Evolutionary conservation across 2,888 invertebrate genomes (phyloP).

Genomic region (Dryobotodes eremita): DNA sequence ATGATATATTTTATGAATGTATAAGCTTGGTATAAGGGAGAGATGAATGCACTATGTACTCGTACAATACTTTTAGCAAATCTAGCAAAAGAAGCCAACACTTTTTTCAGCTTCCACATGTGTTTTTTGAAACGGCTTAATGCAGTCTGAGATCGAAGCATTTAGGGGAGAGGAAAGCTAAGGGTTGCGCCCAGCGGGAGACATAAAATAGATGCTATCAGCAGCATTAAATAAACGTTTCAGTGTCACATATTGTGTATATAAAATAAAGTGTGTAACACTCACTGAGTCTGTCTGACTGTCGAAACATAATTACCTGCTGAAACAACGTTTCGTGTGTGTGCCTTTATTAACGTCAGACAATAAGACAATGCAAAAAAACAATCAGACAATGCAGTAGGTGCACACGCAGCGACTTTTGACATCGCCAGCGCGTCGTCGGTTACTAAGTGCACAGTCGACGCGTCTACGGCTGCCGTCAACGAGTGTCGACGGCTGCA

Average conservation of each 20-base stretch:
- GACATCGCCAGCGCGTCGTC: not conserved
- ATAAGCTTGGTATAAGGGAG: not conserved
- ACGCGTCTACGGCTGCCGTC: no score
- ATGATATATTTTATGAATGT: not conserved
- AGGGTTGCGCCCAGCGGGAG: slow-evolving; percentile 55
- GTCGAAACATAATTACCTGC: not conserved
- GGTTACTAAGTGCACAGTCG: no score
- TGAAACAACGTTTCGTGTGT: not conserved
- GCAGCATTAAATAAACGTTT: slow-evolving; percentile 48
- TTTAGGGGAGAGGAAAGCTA: slow-evolving; percentile 26
- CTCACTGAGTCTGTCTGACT: not conserved
- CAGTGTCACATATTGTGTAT: slow-evolving; percentile 47
- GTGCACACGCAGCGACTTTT: not conserved
- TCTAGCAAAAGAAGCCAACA: not conserved
- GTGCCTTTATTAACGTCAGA: not conserved
- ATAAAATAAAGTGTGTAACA: slow-evolving; percentile 34
- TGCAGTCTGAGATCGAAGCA: slow-evolving; percentile 12
- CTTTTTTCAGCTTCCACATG: not conserved
- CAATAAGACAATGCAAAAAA: no score
- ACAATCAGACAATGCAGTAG: no score
- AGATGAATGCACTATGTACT: not conserved
- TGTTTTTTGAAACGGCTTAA: slow-evolving; percentile 32
- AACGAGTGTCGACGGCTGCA: no score
- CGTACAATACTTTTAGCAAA: not conserved
- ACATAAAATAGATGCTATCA: slow-evolving; percentile 60